phyloP scores from a whole-genome alignment of 1,140 invertebrate genomes.

The Lepidotrigona ventralis region DNA sequence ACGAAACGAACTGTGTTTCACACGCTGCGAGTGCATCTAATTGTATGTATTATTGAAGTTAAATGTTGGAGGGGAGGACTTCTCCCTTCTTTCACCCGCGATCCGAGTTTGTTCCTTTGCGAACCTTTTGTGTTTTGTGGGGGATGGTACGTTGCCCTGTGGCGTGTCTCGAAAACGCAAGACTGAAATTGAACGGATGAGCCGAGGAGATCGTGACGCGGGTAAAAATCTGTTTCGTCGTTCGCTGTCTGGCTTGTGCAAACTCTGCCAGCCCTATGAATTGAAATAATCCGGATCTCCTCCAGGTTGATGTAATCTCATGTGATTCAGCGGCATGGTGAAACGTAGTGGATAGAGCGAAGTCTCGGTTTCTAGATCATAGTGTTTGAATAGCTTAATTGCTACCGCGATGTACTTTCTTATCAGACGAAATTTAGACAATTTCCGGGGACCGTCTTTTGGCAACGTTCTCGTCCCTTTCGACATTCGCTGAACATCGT shows the following conservation, averaged over 20 bases:
- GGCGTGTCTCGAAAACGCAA: not conserved
- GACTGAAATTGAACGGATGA: not conserved
- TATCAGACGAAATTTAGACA: too few species aligned
- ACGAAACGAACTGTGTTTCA: slow-evolving; percentile 6
- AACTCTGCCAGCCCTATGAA: not conserved
- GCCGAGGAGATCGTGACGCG: not conserved
- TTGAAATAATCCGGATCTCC: not conserved
- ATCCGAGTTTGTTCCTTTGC: not conserved
- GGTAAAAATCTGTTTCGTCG: not conserved
- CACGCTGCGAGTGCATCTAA: slow-evolving; percentile 20
- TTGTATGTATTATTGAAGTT: slow-evolving; percentile 10
- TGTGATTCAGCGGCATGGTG: not conserved
- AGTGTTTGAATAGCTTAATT: not conserved
- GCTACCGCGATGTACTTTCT: not conserved
- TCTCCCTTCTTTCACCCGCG: not conserved
- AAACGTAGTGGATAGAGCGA: not conserved
- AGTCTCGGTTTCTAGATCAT: not conserved
- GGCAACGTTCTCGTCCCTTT: not conserved
- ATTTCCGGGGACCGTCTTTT: not conserved
- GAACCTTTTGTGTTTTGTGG: not conserved
- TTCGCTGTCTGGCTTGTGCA: not conserved
- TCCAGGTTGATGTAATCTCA: not conserved
- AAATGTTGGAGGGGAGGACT: not conserved
- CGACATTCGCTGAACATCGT: not conserved
- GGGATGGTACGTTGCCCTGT: not conserved